phyloP scores from a whole-genome alignment of 2,797 vertebrate genomes.

The Selene dorsalis region DNA sequence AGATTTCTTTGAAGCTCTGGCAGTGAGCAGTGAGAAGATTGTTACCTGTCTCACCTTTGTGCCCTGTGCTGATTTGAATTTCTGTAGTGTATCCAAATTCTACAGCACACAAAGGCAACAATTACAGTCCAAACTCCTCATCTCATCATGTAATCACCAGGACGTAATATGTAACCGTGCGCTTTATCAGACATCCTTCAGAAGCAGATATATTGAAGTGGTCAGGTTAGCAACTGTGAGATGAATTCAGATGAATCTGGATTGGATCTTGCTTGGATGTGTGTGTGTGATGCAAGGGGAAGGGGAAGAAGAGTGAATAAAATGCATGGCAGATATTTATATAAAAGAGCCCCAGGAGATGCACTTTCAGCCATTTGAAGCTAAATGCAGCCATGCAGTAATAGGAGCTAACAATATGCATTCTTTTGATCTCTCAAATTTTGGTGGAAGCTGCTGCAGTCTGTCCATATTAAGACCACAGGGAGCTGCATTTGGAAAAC shows the following conservation, averaged over 20 bases:
- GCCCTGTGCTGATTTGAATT: constrained; percentile 7
- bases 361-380: background rate
- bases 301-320: background rate
- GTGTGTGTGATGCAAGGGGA: background rate
- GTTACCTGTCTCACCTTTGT: constrained; percentile 2
- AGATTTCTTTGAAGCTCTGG: background rate
- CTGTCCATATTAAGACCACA: background rate
- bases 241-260: background rate
- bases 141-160: background rate
- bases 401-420: background rate
- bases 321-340: constrained; percentile 10
- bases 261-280: background rate
- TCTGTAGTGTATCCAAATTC: background rate
- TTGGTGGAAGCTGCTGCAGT: background rate
- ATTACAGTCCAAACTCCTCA: constrained; percentile 2
- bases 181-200: background rate
- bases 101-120: constrained; percentile 1
- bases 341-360: background rate
- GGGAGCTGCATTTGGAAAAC: background rate
- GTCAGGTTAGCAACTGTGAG: background rate
- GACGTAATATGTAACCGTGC: background rate
- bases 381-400: background rate
- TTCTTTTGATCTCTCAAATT: background rate
- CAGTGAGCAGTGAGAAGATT: background rate
- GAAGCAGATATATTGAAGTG: background rate